A percentile compares a stretch with the other conserved stretches of the same genome.
These are phyloP conservation scores for Cephalopachus bancanus DNA, from an alignment of 2,797 vertebrate genomes.

Conservation along the genomic window DNA sequence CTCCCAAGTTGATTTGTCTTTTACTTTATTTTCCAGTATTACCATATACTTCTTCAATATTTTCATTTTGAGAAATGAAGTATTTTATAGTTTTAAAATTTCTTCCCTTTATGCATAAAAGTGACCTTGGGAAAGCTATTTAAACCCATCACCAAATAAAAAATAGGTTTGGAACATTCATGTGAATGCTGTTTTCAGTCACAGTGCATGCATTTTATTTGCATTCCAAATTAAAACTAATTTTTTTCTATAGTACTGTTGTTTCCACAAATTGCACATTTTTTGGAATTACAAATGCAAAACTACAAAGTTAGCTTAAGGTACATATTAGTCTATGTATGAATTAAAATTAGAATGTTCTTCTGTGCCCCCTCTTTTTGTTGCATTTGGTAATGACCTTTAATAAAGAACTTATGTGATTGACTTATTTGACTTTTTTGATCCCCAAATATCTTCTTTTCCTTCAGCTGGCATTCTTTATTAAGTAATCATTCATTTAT, in stretches of 20 bases:
- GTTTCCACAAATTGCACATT: neutral
- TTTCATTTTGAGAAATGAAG: neutral
- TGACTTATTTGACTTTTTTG: neutral
- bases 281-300: neutral
- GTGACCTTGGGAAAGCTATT: neutral
- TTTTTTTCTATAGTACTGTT: neutral
- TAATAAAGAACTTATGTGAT: neutral
- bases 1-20: neutral
- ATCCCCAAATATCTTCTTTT: neutral
- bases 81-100: neutral
- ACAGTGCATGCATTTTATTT: neutral
- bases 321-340: neutral
- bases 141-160: neutral
- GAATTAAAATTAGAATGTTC: neutral
- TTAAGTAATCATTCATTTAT: neutral
- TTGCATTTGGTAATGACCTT: constrained; percentile 4
- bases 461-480: neutral
- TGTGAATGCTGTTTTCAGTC: neutral
- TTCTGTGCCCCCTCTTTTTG: neutral
- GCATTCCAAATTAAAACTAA: neutral
- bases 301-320: neutral
- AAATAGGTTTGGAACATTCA: neutral
- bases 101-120: neutral
- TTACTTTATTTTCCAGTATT: neutral
- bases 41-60: neutral